Evolutionary conservation across 30 jellyfish, hydroid and myxozoan genomes (phyloP), one percentile per base, ranked within the genome.

Genomic region (Turritopsis dohrnii): DNA sequence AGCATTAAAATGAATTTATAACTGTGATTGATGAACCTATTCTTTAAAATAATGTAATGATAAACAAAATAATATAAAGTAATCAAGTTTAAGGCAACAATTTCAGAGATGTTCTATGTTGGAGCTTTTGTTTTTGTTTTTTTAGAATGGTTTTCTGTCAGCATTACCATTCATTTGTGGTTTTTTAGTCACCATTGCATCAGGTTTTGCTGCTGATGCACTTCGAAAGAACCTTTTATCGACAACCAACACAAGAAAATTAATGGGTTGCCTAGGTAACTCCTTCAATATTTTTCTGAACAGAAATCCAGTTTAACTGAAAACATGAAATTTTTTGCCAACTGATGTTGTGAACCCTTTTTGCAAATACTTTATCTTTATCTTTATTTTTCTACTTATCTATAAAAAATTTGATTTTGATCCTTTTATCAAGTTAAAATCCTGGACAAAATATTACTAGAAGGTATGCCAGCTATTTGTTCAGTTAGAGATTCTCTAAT

Each of bases 111-210:
- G 17, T 66, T 21, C 8, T 66, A n/a, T n/a, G n/a, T 66, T 66
- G 76, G 17, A 17, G 29, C 29, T 66, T n/a, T 66, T 26, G 29
- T n/a, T 26, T n/a, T n/a, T 8, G 17, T 29, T 52, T 9, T 52
- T 83, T 21, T 85, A 90, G 97, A 85, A 90, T 82, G 95, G 95
- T 21, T 69, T 90, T 29, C 81, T 90, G 53, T 90, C 97, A 25
- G 95, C 95, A 18, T 71, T 90, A 72, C 97, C 97, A 19, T 90
- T 72, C 53, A 29, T 86, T 66, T 86, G 71, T 0, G 81, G 86
- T 18, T 76, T 82, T 52, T n/a, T 86, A 1, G 52, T 86, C 41
- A 27, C 85, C 3, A 7, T 90, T 23, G 9, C 69, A 1, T 82
- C 85, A 53, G 97, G 97, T 21, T 84, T 79, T 31, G 7, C 84